Evolutionary conservation across 2,113 vertebrate genomes (phyloP), one percentile per base, ranked within the genome.

Genomic region (Anhinga rufa): DNA sequence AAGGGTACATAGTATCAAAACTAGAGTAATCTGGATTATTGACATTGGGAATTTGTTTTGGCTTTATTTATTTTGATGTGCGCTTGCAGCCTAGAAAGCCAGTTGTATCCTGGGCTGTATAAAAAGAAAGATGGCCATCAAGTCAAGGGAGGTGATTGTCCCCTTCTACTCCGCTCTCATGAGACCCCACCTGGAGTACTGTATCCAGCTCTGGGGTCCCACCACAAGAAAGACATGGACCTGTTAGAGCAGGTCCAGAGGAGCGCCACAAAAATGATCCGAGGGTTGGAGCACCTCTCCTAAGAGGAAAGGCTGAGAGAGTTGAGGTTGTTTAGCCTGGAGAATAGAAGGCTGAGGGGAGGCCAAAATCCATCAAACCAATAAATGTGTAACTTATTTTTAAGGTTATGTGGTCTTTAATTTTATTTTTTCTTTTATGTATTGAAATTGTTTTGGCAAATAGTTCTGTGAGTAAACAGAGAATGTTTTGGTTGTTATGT

Each of bases 221-320:
- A 20, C 18, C 19, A 48, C 46, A 13, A 17, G 46, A 66, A 75
- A 21, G 11, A 19, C 18, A 17, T 20, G 14, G 20, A 51, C 16
- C 26, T 71, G 8, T 40, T 76, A 6, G 17, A 83, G 20, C 0
- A 0, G 9, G 17, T 60, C 36, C 60, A 57, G 61, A 70, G 55
- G 19, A 86, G 12, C 26, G 34, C 14, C 51, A 24, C 3, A 0
- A 42, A 82, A 12, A 46, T 31, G 6, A 19, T 55, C 25, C 25
- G 54, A 26, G 22, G 7, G 28, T 3, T 89, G 68, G 36, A 77
- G 6, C 26, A 74, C 6, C 8, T 74, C 28, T 26, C 5, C 3
- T 4, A 1, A 57, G 21, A 57, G 9, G 46, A 79, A 6, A 57
- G 38, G 10, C 77, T 86, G 58, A 46, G 58, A 64, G n/a, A 58